Percentiles rank a stretch among this genome's conserved stretches.
phyloP scores from a whole-genome alignment of 30 jellyfish, hydroid and myxozoan species.

The Hydractinia echinata region DNA sequence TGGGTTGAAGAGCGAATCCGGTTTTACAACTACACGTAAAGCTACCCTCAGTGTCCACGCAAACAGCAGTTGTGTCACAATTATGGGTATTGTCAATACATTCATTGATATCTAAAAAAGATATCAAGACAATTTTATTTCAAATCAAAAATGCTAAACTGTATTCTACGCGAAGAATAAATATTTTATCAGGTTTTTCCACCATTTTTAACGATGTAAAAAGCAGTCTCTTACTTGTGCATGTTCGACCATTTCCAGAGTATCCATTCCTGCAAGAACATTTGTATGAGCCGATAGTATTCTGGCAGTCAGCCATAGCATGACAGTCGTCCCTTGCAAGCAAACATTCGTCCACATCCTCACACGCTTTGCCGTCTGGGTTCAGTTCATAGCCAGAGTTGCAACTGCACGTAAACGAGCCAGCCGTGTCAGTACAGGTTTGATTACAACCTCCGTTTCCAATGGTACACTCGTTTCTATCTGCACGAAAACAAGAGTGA shows the following conservation, averaged over 20 bases:
- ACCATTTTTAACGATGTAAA: no score
- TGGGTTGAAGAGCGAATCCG: neutral
- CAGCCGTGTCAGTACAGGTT: conserved; percentile 20
- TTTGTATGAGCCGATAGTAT: neutral
- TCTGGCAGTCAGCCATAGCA: neutral
- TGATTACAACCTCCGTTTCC: neutral
- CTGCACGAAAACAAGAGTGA: conserved; percentile 1
- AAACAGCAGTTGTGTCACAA: neutral
- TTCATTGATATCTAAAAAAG: conserved; percentile 6
- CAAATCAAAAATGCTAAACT: no score
- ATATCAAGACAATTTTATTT: neutral
- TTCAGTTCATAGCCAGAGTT: neutral
- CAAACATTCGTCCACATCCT: conserved; percentile 13
- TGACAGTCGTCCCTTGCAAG: neutral
- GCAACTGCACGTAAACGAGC: conserved; percentile 1
- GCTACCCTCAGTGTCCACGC: conserved; percentile 9
- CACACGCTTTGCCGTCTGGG: neutral
- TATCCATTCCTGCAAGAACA: conserved; percentile 3
- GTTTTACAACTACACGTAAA: neutral
- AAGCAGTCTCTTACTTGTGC: no score
- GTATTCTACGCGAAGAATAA: no score
- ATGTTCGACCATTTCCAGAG: no score
- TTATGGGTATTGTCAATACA: neutral
- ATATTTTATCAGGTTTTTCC: no score
- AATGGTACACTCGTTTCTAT: neutral